phyloP scores from a whole-genome alignment of 2,888 invertebrate genomes.

The Lepas anatifera region DNA sequence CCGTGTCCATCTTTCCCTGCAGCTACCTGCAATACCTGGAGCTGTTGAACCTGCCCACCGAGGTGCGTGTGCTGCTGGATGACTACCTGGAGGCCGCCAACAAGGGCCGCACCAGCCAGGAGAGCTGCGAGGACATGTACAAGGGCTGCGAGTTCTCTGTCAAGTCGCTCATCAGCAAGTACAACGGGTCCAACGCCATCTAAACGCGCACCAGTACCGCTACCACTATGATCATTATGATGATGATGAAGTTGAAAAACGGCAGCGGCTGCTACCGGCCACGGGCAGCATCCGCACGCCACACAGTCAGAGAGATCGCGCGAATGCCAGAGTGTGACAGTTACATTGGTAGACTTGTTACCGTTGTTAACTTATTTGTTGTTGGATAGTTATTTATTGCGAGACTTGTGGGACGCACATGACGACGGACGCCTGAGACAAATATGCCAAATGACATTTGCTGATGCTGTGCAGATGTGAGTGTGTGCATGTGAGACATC shows the following conservation, averaged over 20 bases:
- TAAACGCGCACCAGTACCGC: not conserved
- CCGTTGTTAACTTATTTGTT: conserved; percentile 4
- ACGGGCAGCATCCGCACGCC: too few species aligned
- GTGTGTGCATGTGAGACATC: not conserved
- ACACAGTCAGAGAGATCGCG: too few species aligned
- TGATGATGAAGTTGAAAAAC: too few species aligned
- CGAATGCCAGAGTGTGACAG: too few species aligned
- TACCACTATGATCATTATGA: too few species aligned
- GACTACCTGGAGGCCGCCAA: conserved; percentile 25
- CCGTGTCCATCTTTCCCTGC: too few species aligned
- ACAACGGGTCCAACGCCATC: conserved; percentile 9
- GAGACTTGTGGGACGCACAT: not conserved
- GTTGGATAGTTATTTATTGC: conserved; percentile 10
- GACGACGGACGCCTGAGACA: conserved; percentile 2
- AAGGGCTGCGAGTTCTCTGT: conserved; percentile 23
- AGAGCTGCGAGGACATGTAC: conserved; percentile 23
- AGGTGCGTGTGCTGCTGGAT: conserved; percentile 23
- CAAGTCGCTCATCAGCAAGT: conserved; percentile 23
- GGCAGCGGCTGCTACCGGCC: too few species aligned
- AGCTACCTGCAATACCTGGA: conserved; percentile 25
- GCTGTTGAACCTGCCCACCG: conserved; percentile 23
- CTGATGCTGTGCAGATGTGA: not conserved
- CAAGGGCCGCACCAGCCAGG: conserved; percentile 21
- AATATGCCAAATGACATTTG: not conserved
- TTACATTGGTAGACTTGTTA: not conserved